Evolutionary conservation across 2,797 vertebrate genomes (phyloP).

Genomic region (Anguilla obscura): DNA sequence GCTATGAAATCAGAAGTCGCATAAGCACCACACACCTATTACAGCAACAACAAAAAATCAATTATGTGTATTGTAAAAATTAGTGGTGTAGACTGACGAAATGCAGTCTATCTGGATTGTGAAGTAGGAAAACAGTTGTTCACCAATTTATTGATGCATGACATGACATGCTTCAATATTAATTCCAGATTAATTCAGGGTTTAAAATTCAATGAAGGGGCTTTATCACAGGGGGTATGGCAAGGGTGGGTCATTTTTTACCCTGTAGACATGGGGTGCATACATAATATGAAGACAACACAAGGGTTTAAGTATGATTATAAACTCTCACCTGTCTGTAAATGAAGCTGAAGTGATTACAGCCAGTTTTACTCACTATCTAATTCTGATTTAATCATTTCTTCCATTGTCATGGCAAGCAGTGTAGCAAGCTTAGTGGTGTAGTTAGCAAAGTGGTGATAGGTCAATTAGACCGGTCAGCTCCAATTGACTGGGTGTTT

Average conservation of each 20-base stretch:
- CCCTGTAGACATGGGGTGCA: too few relatives aligned
- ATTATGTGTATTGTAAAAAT: background rate
- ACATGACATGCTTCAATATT: too few relatives aligned
- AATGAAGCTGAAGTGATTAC: background rate
- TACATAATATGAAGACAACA: too few relatives aligned
- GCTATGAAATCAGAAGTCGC: background rate
- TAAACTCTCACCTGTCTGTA: background rate
- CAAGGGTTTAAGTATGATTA: too few relatives aligned
- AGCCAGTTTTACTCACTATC: background rate
- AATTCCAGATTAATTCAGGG: background rate
- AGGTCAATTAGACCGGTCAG: background rate
- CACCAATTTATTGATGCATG: too few relatives aligned
- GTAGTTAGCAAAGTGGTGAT: background rate
- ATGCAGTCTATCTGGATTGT: too few relatives aligned
- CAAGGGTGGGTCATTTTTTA: background rate
- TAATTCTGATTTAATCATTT: background rate
- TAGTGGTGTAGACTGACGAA: too few relatives aligned
- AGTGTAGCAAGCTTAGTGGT: background rate
- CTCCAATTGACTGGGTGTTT: constrained; percentile 22
- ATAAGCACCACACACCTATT: background rate
- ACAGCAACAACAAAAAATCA: background rate
- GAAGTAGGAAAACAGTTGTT: too few relatives aligned
- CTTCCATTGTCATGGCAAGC: background rate
- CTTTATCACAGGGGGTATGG: background rate
- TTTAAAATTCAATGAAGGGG: background rate